Conservation (phyloP, 2,113 vertebrate genomes). For the Tretioscincus oriximinensis region DNA sequence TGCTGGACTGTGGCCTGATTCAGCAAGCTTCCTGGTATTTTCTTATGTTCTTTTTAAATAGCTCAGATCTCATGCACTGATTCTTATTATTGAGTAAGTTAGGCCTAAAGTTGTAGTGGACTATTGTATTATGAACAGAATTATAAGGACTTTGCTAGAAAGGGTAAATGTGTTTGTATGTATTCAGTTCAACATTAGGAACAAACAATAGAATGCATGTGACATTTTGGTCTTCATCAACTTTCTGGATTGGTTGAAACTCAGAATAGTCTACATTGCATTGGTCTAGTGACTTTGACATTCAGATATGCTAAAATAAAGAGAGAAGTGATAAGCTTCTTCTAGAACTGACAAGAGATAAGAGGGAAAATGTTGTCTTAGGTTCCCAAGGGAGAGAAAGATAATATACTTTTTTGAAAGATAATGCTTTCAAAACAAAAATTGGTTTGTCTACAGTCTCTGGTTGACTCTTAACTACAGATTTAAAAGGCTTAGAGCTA, state of each 20-base stretch:
- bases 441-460: neutral
- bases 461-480: neutral
- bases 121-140: neutral
- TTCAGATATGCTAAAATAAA: constrained; percentile 11
- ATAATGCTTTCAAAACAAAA: constrained; percentile 22
- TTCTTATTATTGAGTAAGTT: neutral
- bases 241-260: neutral
- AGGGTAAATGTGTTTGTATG: neutral
- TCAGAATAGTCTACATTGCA: neutral
- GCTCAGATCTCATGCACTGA: neutral
- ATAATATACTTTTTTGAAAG: neutral
- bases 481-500: constrained; percentile 20
- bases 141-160: neutral
- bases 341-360: neutral
- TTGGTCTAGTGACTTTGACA: neutral
- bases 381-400: neutral
- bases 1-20: too few relatives aligned
- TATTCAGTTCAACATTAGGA: neutral
- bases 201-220: neutral
- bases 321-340: neutral
- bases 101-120: neutral
- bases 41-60: neutral
- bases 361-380: constrained; percentile 20
- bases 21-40: too few relatives aligned
- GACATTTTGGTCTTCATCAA: neutral